Evolutionary conservation across 2,797 vertebrate genomes (phyloP).

Genomic region (Lutjanus argentimaculatus): DNA sequence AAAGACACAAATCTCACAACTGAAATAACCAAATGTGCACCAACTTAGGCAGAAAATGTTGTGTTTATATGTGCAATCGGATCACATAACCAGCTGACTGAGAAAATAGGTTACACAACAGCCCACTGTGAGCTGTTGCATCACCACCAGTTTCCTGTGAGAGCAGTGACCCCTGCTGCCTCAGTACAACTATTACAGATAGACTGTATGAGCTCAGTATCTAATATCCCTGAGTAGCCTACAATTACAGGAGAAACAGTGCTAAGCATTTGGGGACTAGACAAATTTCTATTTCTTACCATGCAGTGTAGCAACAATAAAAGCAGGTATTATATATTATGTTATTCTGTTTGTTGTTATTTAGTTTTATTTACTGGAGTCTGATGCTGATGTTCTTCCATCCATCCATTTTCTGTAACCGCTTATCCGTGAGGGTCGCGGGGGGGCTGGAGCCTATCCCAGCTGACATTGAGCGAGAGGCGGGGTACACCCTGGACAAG

Average conservation of each 20-base stretch:
- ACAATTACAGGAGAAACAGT: background rate
- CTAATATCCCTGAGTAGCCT: background rate
- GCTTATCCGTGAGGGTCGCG: no score
- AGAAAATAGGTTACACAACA: background rate
- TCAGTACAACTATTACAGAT: background rate
- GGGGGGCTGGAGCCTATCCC: no score
- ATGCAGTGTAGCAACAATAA: background rate
- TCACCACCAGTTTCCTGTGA: background rate
- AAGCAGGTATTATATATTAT: background rate
- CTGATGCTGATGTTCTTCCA: background rate
- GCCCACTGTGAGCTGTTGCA: background rate
- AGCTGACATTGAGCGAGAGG: no score
- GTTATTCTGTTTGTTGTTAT: background rate
- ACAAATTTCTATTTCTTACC: background rate
- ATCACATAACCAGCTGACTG: background rate
- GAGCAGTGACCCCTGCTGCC: conserved; percentile 34
- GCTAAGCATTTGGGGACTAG: background rate
- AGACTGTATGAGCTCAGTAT: no score
- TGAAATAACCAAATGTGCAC: background rate
- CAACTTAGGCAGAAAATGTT: background rate
- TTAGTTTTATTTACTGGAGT: background rate
- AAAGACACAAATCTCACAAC: no score
- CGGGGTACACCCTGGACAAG: no score
- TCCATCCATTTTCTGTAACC: no score
- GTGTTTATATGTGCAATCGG: background rate